These are phyloP conservation scores for Rafetus swinhoei DNA, from an alignment of 2,113 vertebrate genomes.

Conservation along the genomic window DNA sequence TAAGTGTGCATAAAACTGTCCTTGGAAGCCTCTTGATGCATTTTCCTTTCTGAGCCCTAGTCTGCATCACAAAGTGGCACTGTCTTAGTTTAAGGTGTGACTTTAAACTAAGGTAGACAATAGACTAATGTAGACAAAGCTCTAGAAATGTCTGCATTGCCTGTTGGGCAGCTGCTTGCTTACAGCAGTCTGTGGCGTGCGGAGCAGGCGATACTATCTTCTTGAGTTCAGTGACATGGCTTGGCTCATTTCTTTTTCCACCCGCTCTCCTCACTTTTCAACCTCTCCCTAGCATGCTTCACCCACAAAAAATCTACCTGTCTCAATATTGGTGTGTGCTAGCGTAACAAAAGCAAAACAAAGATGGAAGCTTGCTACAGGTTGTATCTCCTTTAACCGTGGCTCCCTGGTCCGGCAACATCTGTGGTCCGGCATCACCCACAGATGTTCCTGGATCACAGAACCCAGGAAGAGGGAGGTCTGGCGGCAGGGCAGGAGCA, in stretches of 20 bases:
- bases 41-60: not conserved
- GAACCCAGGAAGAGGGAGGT: no score
- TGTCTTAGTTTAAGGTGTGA: accelerated
- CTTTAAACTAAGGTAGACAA: not conserved
- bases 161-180: not conserved
- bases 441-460: no score
- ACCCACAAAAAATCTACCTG: not conserved
- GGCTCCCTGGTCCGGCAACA: no score
- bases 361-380: not conserved
- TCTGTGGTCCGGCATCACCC: no score
- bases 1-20: slow-evolving; percentile 21
- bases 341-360: not conserved
- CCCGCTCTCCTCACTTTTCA: accelerated
- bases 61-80: not conserved
- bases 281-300: not conserved
- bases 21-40: not conserved
- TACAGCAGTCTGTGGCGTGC: not conserved
- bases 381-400: no score
- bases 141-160: not conserved
- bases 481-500: no score
- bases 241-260: not conserved
- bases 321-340: not conserved
- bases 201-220: not conserved
- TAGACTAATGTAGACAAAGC: not conserved
- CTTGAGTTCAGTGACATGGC: not conserved